These are phyloP conservation scores for Siderastrea radians DNA, from an alignment of 92 coral and sea anemone genomes.

Conservation along the genomic window DNA sequence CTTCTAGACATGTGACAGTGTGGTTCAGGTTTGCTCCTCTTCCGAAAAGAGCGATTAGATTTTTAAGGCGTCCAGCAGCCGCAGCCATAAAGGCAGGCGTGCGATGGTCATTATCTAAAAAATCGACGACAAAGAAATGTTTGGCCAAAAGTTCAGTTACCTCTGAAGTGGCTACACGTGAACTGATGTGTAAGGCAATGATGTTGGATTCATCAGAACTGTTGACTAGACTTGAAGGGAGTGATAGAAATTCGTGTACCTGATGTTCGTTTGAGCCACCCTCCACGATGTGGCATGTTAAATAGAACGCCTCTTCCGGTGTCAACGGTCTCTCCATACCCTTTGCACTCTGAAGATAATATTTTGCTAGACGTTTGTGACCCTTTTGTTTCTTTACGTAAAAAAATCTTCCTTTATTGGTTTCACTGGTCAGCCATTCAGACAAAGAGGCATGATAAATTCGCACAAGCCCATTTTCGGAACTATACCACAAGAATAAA, in stretches of 20 bases:
- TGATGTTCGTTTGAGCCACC: not conserved
- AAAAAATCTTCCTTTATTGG: slow-evolving; percentile 5
- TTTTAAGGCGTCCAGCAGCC: no score
- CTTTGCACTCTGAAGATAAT: not conserved
- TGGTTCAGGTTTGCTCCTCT: not conserved
- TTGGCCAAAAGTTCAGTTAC: not conserved
- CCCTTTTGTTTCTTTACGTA: slow-evolving; percentile 40
- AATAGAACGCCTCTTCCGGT: not conserved
- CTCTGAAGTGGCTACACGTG: no score
- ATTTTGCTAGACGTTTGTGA: slow-evolving; percentile 17
- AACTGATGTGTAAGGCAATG: no score
- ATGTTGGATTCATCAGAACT: no score
- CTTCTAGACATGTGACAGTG: not conserved
- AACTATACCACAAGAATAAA: slow-evolving; percentile 31
- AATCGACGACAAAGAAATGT: slow-evolving; percentile 37
- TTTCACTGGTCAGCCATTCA: no score
- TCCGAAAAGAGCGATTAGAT: no score
- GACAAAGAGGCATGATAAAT: no score
- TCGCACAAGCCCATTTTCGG: not conserved
- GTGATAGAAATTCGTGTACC: not conserved
- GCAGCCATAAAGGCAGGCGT: no score
- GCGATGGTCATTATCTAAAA: not conserved
- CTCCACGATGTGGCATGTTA: not conserved
- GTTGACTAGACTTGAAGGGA: not conserved
- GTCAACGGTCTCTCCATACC: not conserved